Conservation (phyloP, 2,888 invertebrate species). For the Electrophaes corylata region DNA sequence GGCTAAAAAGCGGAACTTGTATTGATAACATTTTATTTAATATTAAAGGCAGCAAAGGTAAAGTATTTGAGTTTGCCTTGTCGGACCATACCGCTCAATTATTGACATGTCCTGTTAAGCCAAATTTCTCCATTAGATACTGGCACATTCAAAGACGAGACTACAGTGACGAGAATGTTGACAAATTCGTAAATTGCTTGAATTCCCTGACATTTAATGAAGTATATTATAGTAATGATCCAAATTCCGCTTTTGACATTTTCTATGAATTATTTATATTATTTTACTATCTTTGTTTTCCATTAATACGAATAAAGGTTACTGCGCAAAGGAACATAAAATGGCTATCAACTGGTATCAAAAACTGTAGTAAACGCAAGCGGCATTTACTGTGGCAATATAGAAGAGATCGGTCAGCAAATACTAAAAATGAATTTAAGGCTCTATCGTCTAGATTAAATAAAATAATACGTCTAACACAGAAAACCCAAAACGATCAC, state of each 20-base stretch:
- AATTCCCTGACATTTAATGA: background rate
- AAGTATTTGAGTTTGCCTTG: background rate
- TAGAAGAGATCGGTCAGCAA: no score
- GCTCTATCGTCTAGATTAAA: no score
- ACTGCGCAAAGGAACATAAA: background rate
- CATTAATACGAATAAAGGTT: background rate
- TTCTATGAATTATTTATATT: no score
- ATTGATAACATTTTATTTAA: no score
- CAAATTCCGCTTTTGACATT: background rate
- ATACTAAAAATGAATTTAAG: no score
- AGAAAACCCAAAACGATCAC: no score
- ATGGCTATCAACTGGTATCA: conserved; percentile 1
- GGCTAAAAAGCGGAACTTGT: no score
- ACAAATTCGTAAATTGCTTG: background rate
- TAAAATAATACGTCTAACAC: no score
- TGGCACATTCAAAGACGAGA: conserved; percentile 4
- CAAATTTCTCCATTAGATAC: background rate
- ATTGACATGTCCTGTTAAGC: conserved; percentile 1
- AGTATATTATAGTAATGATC: background rate
- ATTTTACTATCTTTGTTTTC: no score
- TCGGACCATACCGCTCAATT: conserved; percentile 6
- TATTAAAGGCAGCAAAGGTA: no score
- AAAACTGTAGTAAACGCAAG: conserved; percentile 1
- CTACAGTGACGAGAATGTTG: conserved; percentile 1
- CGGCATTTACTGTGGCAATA: no score